Evolutionary conservation across 2,113 vertebrate genomes (phyloP).

Genomic region (Anarrhichthys ocellatus): DNA sequence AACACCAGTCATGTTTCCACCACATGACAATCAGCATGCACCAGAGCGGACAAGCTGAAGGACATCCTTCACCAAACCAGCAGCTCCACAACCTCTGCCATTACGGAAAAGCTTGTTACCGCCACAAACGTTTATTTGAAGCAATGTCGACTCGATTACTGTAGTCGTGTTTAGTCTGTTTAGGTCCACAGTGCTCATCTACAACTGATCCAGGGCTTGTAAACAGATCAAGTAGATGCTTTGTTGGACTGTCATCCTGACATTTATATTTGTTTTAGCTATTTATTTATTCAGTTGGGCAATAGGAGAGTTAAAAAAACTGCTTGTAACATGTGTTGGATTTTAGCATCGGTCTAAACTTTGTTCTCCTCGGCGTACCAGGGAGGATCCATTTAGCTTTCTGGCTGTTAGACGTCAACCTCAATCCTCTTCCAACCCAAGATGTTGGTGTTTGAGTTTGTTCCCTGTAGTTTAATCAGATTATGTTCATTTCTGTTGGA

Average conservation of each 20-base stretch:
- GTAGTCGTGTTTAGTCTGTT: conserved; percentile 16
- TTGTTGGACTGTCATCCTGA: background rate
- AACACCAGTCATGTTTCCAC: conserved; percentile 6
- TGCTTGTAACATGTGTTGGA: background rate
- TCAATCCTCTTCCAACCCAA: background rate
- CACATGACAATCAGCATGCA: conserved; percentile 14
- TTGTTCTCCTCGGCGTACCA: background rate
- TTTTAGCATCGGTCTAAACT: background rate
- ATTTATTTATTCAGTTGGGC: background rate
- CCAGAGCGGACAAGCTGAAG: conserved; percentile 12
- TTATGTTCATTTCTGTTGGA: background rate
- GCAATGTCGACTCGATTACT: conserved; percentile 1
- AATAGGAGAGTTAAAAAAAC: background rate
- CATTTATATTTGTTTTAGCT: background rate
- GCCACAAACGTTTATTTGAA: conserved; percentile 18
- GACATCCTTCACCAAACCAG: conserved; percentile 30
- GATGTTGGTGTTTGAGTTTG: background rate
- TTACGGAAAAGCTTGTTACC: conserved; percentile 4
- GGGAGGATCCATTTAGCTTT: background rate
- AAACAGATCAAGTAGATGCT: background rate
- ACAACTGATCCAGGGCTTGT: background rate
- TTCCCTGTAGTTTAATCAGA: background rate
- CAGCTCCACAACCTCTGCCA: background rate
- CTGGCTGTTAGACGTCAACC: background rate
- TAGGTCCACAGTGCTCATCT: background rate